A percentile compares a stretch with the other conserved stretches of the same genome.
Evolutionary conservation across 1,140 invertebrate species (phyloP).

Genomic region (Solen grandis): DNA sequence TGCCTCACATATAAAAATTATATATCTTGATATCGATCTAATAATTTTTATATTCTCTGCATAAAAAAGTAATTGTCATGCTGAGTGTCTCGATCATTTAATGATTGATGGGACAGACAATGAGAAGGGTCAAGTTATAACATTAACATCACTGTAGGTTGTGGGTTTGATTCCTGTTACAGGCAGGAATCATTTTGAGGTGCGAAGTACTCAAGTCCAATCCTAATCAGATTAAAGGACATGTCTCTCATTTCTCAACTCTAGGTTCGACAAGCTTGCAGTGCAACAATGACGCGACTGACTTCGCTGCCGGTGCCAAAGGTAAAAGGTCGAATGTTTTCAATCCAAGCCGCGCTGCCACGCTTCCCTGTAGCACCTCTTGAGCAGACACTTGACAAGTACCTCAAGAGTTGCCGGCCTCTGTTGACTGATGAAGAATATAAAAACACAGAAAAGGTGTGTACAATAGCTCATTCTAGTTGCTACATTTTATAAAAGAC

Average conservation of each 20-base stretch:
- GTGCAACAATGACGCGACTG: conserved; percentile 8
- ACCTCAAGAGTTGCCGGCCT: conserved; percentile 24
- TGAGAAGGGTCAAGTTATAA: no score
- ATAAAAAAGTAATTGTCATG: no score
- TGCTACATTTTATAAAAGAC: no score
- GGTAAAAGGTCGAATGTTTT: conserved; percentile 52
- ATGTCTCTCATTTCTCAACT: no score
- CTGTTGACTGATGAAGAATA: conserved; percentile 37
- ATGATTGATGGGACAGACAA: no score
- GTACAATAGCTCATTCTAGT: no score
- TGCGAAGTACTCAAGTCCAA: no score
- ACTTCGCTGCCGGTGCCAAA: not conserved
- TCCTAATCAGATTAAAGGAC: no score
- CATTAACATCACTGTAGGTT: not conserved
- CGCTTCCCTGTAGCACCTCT: conserved; percentile 45
- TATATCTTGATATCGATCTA: no score
- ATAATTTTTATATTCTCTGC: no score
- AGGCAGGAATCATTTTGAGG: not conserved
- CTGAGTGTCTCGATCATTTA: no score
- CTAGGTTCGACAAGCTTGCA: conserved; percentile 29
- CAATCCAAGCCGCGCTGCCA: conserved; percentile 39
- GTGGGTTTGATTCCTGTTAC: not conserved
- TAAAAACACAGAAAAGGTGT: conserved; percentile 40
- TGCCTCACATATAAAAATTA: no score
- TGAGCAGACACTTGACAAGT: conserved; percentile 52